Conservation (phyloP, 2,113 vertebrate genomes). For the Silurus asotus region DNA sequence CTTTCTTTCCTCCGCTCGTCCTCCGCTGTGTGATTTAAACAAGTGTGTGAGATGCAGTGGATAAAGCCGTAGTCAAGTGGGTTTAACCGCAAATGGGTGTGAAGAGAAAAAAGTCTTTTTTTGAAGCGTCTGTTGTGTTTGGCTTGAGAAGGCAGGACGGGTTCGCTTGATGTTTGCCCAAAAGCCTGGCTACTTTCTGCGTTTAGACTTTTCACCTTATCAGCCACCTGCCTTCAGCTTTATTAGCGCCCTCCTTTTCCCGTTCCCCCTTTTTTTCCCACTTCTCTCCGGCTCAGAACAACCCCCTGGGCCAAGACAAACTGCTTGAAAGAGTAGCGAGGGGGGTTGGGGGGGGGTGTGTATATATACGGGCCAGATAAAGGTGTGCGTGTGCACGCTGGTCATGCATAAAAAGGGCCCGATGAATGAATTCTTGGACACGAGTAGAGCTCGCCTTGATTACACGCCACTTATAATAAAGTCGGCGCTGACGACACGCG, state of each 20-base stretch:
- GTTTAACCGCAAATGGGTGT: slow-evolving; percentile 11
- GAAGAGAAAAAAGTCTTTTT: slow-evolving; percentile 21
- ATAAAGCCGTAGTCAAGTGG: slow-evolving; percentile 32
- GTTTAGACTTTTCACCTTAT: slow-evolving; percentile 54
- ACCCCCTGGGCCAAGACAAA: slow-evolving; percentile 44
- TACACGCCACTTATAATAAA: slow-evolving; percentile 45
- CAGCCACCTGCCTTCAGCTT: slow-evolving; percentile 51
- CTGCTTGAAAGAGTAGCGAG: slow-evolving; percentile 36
- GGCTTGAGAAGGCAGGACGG: slow-evolving; percentile 37
- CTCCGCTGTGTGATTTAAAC: slow-evolving; percentile 20
- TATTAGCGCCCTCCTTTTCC: neutral
- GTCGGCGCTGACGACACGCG: slow-evolving; percentile 29
- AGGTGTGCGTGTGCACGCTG: slow-evolving; percentile 31
- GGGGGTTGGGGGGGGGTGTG: slow-evolving; percentile 9
- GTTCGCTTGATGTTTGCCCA: slow-evolving; percentile 23
- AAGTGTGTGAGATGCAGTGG: slow-evolving; percentile 11
- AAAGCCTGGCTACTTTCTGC: slow-evolving; percentile 36
- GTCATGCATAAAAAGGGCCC: slow-evolving; percentile 39
- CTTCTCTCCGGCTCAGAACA: neutral
- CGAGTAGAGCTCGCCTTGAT: slow-evolving; percentile 30
- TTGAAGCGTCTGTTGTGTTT: slow-evolving; percentile 52
- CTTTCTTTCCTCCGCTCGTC: slow-evolving; percentile 36
- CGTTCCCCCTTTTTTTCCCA: neutral
- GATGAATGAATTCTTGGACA: slow-evolving; percentile 44
- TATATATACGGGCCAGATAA: slow-evolving; percentile 37